Conservation (phyloP, 1,140 invertebrate species). For the Diorhabda elongata region DNA sequence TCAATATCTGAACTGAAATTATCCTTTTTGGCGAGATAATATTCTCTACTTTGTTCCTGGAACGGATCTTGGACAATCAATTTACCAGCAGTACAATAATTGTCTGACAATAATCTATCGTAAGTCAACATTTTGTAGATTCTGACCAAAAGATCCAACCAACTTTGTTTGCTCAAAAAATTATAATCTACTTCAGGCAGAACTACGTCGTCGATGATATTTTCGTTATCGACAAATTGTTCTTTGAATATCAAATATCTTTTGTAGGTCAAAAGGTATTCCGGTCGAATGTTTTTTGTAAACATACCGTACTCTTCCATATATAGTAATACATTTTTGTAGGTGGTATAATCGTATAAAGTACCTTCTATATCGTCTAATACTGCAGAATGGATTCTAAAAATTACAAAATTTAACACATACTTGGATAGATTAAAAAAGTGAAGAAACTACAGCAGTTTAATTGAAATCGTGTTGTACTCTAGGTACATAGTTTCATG, state of each 20-base stretch:
- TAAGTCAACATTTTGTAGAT: slow-evolving; percentile 44
- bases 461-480: too few relatives aligned
- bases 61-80: neutral
- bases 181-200: slow-evolving; percentile 31
- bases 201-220: neutral
- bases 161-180: slow-evolving; percentile 43
- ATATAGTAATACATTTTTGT: slow-evolving; percentile 38
- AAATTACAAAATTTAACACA: neutral
- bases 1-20: slow-evolving; percentile 15
- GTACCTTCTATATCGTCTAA: slow-evolving; percentile 12
- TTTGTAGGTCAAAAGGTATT: slow-evolving; percentile 41
- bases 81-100: neutral
- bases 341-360: slow-evolving; percentile 28
- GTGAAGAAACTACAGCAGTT: too few relatives aligned
- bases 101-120: slow-evolving; percentile 10
- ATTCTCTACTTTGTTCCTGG: slow-evolving; percentile 14
- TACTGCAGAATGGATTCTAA: neutral
- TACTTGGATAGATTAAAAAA: too few relatives aligned
- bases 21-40: slow-evolving; percentile 9
- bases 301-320: slow-evolving; percentile 37
- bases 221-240: neutral
- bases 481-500: too few relatives aligned
- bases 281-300: slow-evolving; percentile 38
- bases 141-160: slow-evolving; percentile 48
- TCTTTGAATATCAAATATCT: slow-evolving; percentile 37